Base-by-base conservation (phyloP, 2,113 vertebrate species). In the Microtus montanus region DNA sequence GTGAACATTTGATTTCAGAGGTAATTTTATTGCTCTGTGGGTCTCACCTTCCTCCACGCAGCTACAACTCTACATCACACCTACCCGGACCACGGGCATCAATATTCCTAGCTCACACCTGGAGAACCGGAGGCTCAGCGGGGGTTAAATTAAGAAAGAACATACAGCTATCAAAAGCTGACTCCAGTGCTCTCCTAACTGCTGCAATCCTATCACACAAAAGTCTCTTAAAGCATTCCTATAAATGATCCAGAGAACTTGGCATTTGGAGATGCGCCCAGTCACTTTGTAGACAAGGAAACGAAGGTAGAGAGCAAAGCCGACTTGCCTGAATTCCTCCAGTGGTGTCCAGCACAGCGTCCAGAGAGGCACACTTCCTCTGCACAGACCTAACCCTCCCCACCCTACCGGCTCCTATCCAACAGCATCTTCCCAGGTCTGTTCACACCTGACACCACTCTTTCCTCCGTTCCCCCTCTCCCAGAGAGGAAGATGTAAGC, bases 321-420 rank as follows among this genome's bases (percentile, higher is more conserved):
- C 22, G n/a, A 97, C 96, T 97, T 97, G 95, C 97, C 96, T 97
- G 94, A 90, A 68, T 77, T 75, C 33, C 22, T 0, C 44, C 24
- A 44, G 96, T 63, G 58, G 85, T 24, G 30, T 94, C 94, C 91
- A 86, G 73, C 77, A 89, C 79, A 78, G 52, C 0, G 17, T 96
- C 79, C 92, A 96, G 90, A 70, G 64, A 58, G 5, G 52, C 68
- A 70, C 87, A 73, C 91, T 94, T 94, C 87, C 96, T 87, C 74
- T 19, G 70, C 28, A 75, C 68, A 89, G 66, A 58, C 78, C 83
- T 80, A 61, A 91, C 90, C 66, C 1, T 44, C 61, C 86, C 73
- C 30, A 47, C 94, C 66, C 79, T 63, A 5, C 35, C 41, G 49
- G 10, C 66, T 35, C 70, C 86, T 75, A 47, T 70, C 89, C 91